Base-by-base conservation (phyloP, 2,113 vertebrate genomes). In the Notarius quadriscutis region DNA sequence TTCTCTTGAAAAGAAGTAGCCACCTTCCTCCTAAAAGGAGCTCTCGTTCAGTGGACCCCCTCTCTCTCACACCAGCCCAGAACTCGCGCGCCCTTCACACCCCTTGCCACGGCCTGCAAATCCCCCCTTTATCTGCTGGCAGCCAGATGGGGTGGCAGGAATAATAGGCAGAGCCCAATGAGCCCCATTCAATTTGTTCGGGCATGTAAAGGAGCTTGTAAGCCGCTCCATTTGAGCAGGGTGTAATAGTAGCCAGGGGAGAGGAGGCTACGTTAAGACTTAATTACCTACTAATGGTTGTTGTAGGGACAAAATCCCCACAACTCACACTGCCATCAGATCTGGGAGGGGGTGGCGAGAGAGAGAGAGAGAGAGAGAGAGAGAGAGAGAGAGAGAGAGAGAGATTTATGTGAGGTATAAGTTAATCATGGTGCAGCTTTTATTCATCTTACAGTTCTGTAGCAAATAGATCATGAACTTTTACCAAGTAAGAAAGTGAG, bases 241-340 rank as follows among this genome's bases (percentile, higher is more conserved):
- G 96, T 96, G 95, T 85, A 89, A 94, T 96, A 95, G 95, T 96
- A 96, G 94, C 94, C 95, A 95, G 94, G 83, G 89, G 94, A 96
- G 94, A 62, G 67, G 94, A 96, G 95, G 95, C 96, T 96, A 94
- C 96, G 97, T 97, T 96, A 96, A 95, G 96, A 96, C 97, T 95
- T 97, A 99, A 98, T 97, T 96, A 97, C 96, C 88, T 93, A 95
- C 96, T 97, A 97, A 97, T 96, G 96, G 97, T 95, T 93, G 89
- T 95, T 91, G 94, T 93, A 92, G 95, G 95, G 93, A 95, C 95
- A 95, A 90, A 96, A 96, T 94, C 95, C 94, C 93, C 90, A 91
- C 89, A 87, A 85, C 87, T 86, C 88, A 72, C 89, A 88, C 86
- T 86, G 58, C 69, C 84, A 85, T 77, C 83, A 60, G 34, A 79